Evolutionary conservation across 2,113 vertebrate species (phyloP).

Genomic region (Carassius auratus): DNA sequence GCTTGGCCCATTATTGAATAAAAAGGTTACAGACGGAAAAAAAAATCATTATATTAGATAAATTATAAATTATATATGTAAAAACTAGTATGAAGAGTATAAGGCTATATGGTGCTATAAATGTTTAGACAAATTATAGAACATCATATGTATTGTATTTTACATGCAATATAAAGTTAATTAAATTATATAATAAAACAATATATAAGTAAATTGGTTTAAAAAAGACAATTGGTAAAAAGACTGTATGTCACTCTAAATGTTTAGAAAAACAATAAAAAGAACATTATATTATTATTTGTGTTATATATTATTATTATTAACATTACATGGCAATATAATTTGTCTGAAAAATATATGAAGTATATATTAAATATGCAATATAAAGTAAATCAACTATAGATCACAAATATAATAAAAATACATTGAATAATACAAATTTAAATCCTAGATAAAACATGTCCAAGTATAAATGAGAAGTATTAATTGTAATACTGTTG

Average conservation of each 20-base stretch:
- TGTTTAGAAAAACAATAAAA: no score
- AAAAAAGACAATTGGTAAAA: background rate
- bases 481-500: background rate
- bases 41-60: no score
- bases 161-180: background rate
- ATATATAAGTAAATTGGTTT: no score
- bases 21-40: background rate
- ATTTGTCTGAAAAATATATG: no score
- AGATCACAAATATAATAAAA: background rate
- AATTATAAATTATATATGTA: background rate
- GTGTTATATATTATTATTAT: no score
- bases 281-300: no score
- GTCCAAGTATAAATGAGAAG: background rate
- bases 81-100: background rate
- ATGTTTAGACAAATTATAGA: background rate
- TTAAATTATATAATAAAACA: background rate
- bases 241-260: background rate
- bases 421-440: background rate
- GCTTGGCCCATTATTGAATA: background rate
- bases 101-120: background rate
- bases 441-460: background rate
- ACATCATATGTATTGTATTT: background rate
- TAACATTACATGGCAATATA: no score
- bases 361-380: background rate
- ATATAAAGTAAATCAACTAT: background rate